Base-by-base conservation (phyloP, 2,888 invertebrate genomes). In the Yponomeuta malinellus region DNA sequence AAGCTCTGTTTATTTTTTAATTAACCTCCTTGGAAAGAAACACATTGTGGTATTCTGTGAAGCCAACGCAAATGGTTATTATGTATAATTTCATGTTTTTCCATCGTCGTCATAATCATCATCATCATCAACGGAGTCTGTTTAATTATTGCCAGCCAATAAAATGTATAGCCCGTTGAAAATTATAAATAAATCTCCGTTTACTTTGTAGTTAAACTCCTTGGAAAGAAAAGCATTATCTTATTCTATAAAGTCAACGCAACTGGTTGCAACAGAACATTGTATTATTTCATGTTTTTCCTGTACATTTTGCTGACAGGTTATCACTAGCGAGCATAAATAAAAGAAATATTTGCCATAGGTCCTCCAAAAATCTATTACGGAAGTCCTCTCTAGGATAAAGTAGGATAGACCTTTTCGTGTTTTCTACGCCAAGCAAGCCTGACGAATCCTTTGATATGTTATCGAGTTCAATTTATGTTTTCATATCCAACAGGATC, bases 381-480 rank as follows among this genome's bases (percentile, higher is more conserved):
- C 74, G 70, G 73, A 73, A 81, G 81, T 83, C 78, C 82, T 80
- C 75, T 75, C 63, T 72, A 75, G 83, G 83, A 84, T 86, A 81
- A 82, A 81, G 74, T 73, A 48, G 80, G 81, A 78, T 83, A 82
- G 80, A 79, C 78, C 75, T 78, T 78, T 81, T 79, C 79, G 48
- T 48, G 75, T 52, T 63, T 70, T 68, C 63, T 66, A 71, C 81
- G 78, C 77, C 77, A 63, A 68, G 74, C 73, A 74, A 75, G 76
- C 73, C 80, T 82, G 83, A 81, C 79, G 81, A 83, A 83, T 83
- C 84, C 83, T 88, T 86, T 88, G 86, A 87, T 84, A 84, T 82
- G 83, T 82, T 85, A 83, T 83, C 82, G 82, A 83, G 83, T 87
- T 83, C 83, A 85, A 87, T 86, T 86, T 86, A 81, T 81, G 82